These are phyloP conservation scores for Xestia xanthographa DNA, from an alignment of 2,888 invertebrate species.

Conservation along the genomic window DNA sequence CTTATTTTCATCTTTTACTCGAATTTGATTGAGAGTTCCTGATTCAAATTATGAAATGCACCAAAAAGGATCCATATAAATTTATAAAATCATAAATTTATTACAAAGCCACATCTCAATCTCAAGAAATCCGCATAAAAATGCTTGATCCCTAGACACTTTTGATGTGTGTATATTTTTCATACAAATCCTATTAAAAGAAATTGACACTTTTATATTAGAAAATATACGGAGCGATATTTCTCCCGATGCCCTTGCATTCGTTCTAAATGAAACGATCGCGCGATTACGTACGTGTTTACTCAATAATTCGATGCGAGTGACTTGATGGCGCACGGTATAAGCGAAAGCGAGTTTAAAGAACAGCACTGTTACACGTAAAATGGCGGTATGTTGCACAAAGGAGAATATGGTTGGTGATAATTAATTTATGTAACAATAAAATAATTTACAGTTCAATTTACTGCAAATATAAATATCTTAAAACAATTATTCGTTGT, in stretches of 20 bases:
- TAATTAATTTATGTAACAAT: neutral
- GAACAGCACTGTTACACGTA: neutral
- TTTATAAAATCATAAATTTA: too few relatives aligned
- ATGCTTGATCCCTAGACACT: too few relatives aligned
- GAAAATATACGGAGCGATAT: conserved; percentile 83
- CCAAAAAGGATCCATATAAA: too few relatives aligned
- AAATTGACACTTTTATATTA: conserved; percentile 81
- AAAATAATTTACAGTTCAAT: neutral
- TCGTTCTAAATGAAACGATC: conserved; percentile 86
- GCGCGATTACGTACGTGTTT: conserved; percentile 88
- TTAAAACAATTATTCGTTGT: neutral
- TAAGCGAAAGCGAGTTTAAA: conserved; percentile 65
- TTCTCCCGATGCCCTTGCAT: conserved; percentile 83
- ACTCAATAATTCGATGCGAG: conserved; percentile 90
- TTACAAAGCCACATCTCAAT: too few relatives aligned
- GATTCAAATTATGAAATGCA: too few relatives aligned
- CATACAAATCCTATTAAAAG: conserved; percentile 76
- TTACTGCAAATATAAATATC: neutral
- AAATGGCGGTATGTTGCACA: neutral
- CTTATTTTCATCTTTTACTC: too few relatives aligned
- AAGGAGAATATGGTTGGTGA: neutral
- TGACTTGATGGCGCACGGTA: conserved; percentile 68
- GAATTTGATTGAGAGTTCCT: too few relatives aligned
- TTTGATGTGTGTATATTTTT: too few relatives aligned
- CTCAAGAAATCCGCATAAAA: too few relatives aligned